A percentile compares a stretch with the other conserved stretches of the same genome.
These are phyloP conservation scores for Drosophila seclusa DNA, from an alignment of 2,888 invertebrate genomes.

Conservation along the genomic window DNA sequence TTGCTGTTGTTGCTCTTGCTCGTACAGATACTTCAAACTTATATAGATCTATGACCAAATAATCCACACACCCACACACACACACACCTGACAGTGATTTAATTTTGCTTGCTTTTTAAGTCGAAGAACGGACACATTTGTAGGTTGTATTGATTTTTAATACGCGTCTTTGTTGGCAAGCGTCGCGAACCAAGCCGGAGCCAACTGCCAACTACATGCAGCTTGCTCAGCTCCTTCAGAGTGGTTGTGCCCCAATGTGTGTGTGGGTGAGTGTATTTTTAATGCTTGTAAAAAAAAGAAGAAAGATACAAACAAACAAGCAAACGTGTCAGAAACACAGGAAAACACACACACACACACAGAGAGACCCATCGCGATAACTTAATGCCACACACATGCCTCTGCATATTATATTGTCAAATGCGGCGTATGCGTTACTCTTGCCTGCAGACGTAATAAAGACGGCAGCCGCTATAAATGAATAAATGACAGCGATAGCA, in stretches of 20 bases:
- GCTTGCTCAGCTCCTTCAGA: slow-evolving; percentile 31
- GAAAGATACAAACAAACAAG: slow-evolving; percentile 45
- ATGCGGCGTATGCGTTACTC: slow-evolving; percentile 45
- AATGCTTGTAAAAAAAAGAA: slow-evolving; percentile 55
- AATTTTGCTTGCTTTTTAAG: slow-evolving; percentile 3
- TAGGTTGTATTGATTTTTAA: slow-evolving; percentile 75
- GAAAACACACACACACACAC: slow-evolving; percentile 4
- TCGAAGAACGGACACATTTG: slow-evolving; percentile 68
- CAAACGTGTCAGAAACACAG: slow-evolving; percentile 38
- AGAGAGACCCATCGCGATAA: slow-evolving; percentile 52
- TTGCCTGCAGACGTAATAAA: slow-evolving; percentile 31
- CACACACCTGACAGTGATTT: slow-evolving; percentile 2
- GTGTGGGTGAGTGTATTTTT: slow-evolving; percentile 28
- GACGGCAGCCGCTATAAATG: slow-evolving; percentile 35
- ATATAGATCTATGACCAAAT: neutral
- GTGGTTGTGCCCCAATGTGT: neutral
- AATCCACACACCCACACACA: neutral
- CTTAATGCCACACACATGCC: slow-evolving; percentile 75
- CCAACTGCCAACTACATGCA: slow-evolving; percentile 60
- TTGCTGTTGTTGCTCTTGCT: neutral
- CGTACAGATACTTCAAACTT: neutral
- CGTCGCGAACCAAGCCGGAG: slow-evolving; percentile 34
- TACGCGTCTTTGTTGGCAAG: slow-evolving; percentile 64
- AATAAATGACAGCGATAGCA: slow-evolving; percentile 4
- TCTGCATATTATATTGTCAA: slow-evolving; percentile 52